Base-by-base conservation (phyloP, 1,140 invertebrate genomes). In the Pomacea maculata region DNA sequence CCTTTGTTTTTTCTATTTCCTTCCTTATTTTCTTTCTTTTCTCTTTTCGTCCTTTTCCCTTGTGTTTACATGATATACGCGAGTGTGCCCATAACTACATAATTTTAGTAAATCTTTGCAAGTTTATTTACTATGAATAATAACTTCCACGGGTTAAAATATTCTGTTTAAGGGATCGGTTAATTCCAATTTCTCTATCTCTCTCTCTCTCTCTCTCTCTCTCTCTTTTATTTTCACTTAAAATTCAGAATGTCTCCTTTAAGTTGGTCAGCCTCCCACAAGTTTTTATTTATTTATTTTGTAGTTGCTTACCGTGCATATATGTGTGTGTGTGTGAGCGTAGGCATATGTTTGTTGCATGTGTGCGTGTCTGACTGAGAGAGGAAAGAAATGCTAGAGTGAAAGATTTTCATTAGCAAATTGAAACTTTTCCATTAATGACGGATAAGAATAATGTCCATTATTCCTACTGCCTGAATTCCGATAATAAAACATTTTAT, bases 321-420 rank as follows among this genome's bases (percentile, higher is more conserved):
- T 45, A 1, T 55, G 73, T 75, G 73, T 75, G 73, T 75, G 73
- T 75, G 73, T 75, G 73, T 75, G 73, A 25, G 54, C 57, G 73
- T 75, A 52, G 25, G 52, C 25, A 25, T 25, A 25, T 75, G 73
- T 55, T 15, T 75, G 73, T 55, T 75, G 73, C 57, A 52, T 75
- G 73, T 54, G 52, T 75, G 45, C 4, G 25, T 45, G 34, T 29
- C 1, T 70, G 11, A 70, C 2, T 71, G 45, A 71, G 12, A 71
- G 45, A 71, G 25, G 11, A 71, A 7, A 45, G 25, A 45, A 12
- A 45, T 71, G 68, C 45, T 2, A 7, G 14, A 19, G 14, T n/a
- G n/a, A 71, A n/a, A 4, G 45, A 71, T 71, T 29, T 71, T 29
- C 14, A 25, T 15, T 19, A 15, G 45, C 45, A 19, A 19, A 25